phyloP scores from a whole-genome alignment of 2,113 vertebrate species.

The Xenopus borealis region DNA sequence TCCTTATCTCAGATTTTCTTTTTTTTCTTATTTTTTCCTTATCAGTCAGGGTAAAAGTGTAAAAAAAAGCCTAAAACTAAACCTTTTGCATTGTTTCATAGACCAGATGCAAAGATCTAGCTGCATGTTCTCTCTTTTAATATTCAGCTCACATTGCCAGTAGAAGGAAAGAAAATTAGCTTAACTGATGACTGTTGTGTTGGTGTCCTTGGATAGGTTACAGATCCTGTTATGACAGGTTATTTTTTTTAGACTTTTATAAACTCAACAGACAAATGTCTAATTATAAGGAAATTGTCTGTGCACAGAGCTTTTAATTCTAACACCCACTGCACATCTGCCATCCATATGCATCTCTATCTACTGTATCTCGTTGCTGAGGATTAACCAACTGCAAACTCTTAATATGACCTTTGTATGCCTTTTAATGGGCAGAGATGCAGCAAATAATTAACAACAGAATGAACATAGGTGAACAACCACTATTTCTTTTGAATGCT shows the following conservation, averaged over 20 bases:
- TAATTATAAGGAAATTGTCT: constrained; percentile 21
- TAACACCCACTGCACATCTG: constrained; percentile 22
- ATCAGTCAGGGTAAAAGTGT: too few relatives aligned
- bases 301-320: constrained; percentile 7
- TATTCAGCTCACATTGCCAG: neutral
- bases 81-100: neutral
- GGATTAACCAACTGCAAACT: neutral
- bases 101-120: neutral
- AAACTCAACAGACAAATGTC: constrained; percentile 17
- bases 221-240: neutral
- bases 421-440: too few relatives aligned
- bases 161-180: neutral
- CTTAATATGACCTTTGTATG: too few relatives aligned
- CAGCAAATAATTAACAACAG: too few relatives aligned
- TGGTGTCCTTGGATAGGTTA: neutral
- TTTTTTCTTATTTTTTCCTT: too few relatives aligned
- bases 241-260: neutral
- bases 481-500: too few relatives aligned
- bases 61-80: too few relatives aligned
- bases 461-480: too few relatives aligned
- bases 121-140: neutral
- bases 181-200: constrained; percentile 8
- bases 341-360: constrained; percentile 1
- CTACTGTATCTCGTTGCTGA: neutral
- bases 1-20: too few relatives aligned